A percentile compares a stretch with the other conserved stretches of the same genome.
phyloP scores from a whole-genome alignment of 2,888 invertebrate genomes.

The Schizotus pectinicornis region DNA sequence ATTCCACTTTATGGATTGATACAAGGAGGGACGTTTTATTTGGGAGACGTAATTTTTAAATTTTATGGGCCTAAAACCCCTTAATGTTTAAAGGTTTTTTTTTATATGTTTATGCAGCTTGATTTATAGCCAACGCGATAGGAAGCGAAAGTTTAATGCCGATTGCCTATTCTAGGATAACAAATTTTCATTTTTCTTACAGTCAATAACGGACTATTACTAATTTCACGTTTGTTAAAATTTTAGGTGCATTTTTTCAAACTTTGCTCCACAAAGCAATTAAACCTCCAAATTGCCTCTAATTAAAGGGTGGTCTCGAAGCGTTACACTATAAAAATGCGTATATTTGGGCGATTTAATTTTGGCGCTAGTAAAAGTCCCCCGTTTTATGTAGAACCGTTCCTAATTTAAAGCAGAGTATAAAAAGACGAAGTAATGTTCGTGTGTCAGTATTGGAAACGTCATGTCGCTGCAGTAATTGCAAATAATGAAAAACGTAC shows the following conservation, averaged over 20 bases:
- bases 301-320: neutral
- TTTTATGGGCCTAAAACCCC: conserved; percentile 47
- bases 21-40: conserved; percentile 39
- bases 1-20: conserved; percentile 46
- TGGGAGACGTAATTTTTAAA: conserved; percentile 46
- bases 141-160: conserved; percentile 33
- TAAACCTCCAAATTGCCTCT: too few relatives aligned
- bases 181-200: conserved; percentile 3
- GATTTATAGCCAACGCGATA: conserved; percentile 34
- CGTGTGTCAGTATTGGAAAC: conserved; percentile 33
- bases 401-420: conserved; percentile 15
- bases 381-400: conserved; percentile 16
- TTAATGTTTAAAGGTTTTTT: conserved; percentile 47
- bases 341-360: conserved; percentile 13
- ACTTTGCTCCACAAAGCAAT: too few relatives aligned
- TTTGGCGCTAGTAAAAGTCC: conserved; percentile 16
- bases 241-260: too few relatives aligned
- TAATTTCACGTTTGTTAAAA: too few relatives aligned
- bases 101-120: conserved; percentile 45
- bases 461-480: conserved; percentile 50
- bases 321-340: conserved; percentile 2
- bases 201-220: neutral
- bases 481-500: conserved; percentile 51
- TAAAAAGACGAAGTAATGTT: conserved; percentile 21
- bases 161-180: conserved; percentile 26